Conservation (phyloP, 2,888 invertebrate species). For the Timema cristinae region DNA sequence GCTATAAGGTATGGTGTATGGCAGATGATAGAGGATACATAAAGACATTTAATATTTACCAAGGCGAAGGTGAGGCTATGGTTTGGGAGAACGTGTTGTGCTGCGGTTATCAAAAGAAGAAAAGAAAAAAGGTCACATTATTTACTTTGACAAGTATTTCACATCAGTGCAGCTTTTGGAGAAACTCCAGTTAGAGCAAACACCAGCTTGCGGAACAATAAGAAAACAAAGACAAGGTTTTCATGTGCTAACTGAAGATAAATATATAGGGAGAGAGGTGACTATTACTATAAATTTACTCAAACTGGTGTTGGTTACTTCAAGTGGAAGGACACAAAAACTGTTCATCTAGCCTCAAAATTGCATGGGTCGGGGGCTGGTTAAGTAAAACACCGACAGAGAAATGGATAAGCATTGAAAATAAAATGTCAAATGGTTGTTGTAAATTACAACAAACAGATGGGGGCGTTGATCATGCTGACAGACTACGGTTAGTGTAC, state of each 20-base stretch:
- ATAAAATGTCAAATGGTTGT: neutral
- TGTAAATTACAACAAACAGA: conserved; percentile 15
- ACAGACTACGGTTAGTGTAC: neutral
- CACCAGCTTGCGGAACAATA: conserved; percentile 32
- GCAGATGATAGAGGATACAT: conserved; percentile 32
- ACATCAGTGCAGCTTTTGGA: conserved; percentile 31
- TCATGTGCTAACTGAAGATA: conserved; percentile 18
- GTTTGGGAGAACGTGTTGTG: conserved; percentile 29
- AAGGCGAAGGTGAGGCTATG: conserved; percentile 5
- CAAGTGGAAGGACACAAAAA: conserved; percentile 32
- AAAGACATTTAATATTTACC: conserved; percentile 31
- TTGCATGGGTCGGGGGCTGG: conserved; percentile 31
- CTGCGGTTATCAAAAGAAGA: conserved; percentile 30
- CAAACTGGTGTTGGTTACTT: conserved; percentile 24
- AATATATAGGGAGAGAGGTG: conserved; percentile 20
- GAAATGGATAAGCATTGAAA: conserved; percentile 16
- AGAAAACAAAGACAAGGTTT: conserved; percentile 25
- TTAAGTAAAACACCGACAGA: conserved; percentile 13
- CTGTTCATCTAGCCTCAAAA: conserved; percentile 30
- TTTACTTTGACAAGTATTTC: conserved; percentile 26
- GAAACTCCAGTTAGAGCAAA: conserved; percentile 29
- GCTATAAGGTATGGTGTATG: conserved; percentile 30
- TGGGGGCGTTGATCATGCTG: conserved; percentile 23
- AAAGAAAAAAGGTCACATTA: conserved; percentile 28
- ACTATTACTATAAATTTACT: conserved; percentile 16